Conservation (phyloP, 1,140 invertebrate genomes). For the Eciton burchellii region DNA sequence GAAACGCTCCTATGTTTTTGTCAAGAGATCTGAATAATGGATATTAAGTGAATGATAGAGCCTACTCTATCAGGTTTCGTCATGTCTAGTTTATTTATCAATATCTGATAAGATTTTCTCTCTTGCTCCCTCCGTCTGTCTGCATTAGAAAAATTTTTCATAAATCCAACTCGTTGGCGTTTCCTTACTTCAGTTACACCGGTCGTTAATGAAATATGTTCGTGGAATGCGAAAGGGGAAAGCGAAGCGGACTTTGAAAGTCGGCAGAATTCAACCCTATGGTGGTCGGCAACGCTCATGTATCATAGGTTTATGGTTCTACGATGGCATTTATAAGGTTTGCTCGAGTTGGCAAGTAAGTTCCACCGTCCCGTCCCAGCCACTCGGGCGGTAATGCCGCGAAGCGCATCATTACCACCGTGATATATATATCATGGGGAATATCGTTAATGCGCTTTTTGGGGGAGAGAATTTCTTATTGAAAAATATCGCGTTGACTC, state of each 20-base stretch:
- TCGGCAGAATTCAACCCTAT: conserved; percentile 55
- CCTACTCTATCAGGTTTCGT: neutral
- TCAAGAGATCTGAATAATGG: neutral
- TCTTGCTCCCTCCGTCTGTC: no score
- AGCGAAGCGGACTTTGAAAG: conserved; percentile 7
- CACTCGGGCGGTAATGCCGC: conserved; percentile 61
- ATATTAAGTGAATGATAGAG: neutral
- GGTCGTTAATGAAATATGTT: conserved; percentile 3
- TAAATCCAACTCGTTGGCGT: neutral
- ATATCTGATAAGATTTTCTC: neutral
- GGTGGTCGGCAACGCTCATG: conserved; percentile 68
- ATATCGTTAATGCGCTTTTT: conserved; percentile 78
- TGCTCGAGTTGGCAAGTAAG: conserved; percentile 76
- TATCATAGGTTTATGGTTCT: conserved; percentile 80
- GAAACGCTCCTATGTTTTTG: neutral
- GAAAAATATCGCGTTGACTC: conserved; percentile 80
- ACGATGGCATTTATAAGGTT: conserved; percentile 81
- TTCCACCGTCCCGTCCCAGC: conserved; percentile 41
- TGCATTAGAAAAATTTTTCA: neutral
- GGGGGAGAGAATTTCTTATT: conserved; percentile 76
- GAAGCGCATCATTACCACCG: conserved; percentile 76
- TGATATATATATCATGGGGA: conserved; percentile 78
- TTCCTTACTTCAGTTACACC: conserved; percentile 4
- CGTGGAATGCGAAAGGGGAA: conserved; percentile 11
- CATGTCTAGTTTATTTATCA: neutral